Conservation (phyloP, 1,140 invertebrate genomes). For the Agraylea sexmaculata region DNA sequence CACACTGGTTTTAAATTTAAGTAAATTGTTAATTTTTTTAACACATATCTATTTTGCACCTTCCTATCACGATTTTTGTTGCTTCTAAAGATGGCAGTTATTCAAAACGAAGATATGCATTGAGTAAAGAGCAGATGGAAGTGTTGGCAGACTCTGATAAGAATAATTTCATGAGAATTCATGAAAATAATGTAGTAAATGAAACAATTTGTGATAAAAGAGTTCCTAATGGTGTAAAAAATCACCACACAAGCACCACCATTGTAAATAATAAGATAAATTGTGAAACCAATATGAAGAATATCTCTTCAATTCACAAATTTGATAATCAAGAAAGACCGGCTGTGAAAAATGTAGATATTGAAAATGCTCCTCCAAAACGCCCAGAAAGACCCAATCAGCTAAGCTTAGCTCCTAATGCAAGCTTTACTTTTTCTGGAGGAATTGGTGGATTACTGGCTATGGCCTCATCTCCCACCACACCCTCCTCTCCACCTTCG, state of each 20-base stretch:
- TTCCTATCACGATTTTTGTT: conserved; percentile 14
- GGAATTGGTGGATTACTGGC: conserved; percentile 12
- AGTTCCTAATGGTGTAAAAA: conserved; percentile 21
- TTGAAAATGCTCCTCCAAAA: conserved; percentile 6
- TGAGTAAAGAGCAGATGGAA: conserved; percentile 42
- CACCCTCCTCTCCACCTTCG: conserved; percentile 30
- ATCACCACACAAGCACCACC: conserved; percentile 7
- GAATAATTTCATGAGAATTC: conserved; percentile 9
- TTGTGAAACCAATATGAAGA: conserved; percentile 1
- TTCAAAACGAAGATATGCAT: conserved; percentile 41
- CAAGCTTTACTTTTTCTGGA: conserved; percentile 12
- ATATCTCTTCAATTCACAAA: neutral
- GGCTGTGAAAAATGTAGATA: conserved; percentile 2
- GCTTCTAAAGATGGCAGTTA: conserved; percentile 40
- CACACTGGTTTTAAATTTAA: too few species aligned
- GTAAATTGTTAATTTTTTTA: too few species aligned
- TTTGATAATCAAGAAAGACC: conserved; percentile 1
- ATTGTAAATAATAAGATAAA: conserved; percentile 12
- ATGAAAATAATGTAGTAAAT: conserved; percentile 7
- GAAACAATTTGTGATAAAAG: conserved; percentile 14
- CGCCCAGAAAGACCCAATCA: conserved; percentile 29
- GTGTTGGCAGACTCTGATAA: conserved; percentile 26
- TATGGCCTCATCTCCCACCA: conserved; percentile 27
- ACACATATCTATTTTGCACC: conserved; percentile 7
- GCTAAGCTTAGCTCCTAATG: conserved; percentile 32